Base-by-base conservation (phyloP, 2,888 invertebrate genomes). In the Plagodis dolabraria region DNA sequence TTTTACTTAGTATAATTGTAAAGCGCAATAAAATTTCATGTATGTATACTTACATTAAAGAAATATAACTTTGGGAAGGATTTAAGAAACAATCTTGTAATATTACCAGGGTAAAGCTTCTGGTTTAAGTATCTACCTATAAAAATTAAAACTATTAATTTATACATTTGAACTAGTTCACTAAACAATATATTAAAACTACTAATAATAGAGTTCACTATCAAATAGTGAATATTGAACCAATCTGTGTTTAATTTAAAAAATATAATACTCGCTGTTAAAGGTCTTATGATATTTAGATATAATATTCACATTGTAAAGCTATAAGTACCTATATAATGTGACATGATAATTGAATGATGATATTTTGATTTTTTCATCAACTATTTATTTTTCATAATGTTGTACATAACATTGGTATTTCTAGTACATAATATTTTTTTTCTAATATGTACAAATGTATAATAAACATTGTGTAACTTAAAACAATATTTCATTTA, bases 371-470 rank as follows among this genome's bases (percentile, higher is more conserved):
- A 80, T 83, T 81, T 79, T 85, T 77, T 80, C 79, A 81, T 80
- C 79, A 82, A 85, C 79, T 91, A 92, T 92, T 92, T 92, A 92
- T 92, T 91, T 78, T 76, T 82, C 72, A 75, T 80, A 79, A 77
- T 75, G 72, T 90, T 61, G 90, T 91, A 91, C 83, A 92, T 90
- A 90, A 73, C 75, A 80, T 80, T 77, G 57, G 53, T 47, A 58
- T 43, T 77, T 77, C 81, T 80, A 80, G 73, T 86, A 89, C 85
- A 87, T 86, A 79, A 82, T 82, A 54, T 50, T 47, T 83, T 85
- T n/a, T 81, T 86, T 81, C 74, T 76, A 82, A 83, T 74, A 72
- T 92, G 91, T 92, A 92, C 90, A 92, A 89, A 90, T 90, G 90
- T 92, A 90, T 85, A 91, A 84, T 89, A 89, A 87, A 87, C 65